These are phyloP conservation scores for Potorous gilbertii DNA, from an alignment of 2,797 vertebrate species.

Conservation along the genomic window DNA sequence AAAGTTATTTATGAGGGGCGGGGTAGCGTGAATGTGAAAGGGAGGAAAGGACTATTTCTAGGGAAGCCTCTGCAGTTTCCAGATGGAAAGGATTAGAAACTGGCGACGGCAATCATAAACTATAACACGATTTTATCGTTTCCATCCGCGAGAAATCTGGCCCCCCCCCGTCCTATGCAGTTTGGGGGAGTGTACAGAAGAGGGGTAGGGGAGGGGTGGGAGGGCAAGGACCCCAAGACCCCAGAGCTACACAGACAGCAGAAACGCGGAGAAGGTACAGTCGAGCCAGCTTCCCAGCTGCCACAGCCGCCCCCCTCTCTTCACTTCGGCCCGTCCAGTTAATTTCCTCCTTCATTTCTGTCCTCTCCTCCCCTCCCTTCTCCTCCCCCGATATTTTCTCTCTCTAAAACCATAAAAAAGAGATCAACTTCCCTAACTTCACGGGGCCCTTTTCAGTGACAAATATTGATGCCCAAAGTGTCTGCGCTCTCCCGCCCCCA, in stretches of 20 bases:
- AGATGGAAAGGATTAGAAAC: conserved; percentile 5
- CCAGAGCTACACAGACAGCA: background rate
- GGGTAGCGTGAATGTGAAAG: background rate
- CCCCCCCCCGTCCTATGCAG: background rate
- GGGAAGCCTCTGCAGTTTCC: background rate
- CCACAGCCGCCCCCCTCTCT: conserved; percentile 62
- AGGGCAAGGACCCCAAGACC: background rate
- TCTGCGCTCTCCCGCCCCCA: conserved; percentile 83
- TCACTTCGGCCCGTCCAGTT: conserved; percentile 37
- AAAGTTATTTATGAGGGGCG: background rate
- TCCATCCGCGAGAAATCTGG: conserved; percentile 35
- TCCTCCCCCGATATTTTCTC: conserved; percentile 71
- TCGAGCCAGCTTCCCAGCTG: conserved; percentile 56
- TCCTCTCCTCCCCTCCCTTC: conserved; percentile 61
- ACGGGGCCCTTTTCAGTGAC: conserved; percentile 77
- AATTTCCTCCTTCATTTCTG: conserved; percentile 61
- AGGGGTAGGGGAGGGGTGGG: fast-evolving
- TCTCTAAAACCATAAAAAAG: conserved; percentile 81
- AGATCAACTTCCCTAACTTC: conserved; percentile 78
- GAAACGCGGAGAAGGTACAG: conserved; percentile 57
- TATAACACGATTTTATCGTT: conserved; percentile 41
- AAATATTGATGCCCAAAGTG: conserved; percentile 81
- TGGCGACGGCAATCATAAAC: conserved; percentile 31
- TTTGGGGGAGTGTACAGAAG: background rate
- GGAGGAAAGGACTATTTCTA: background rate